Conservation (phyloP, 2,888 invertebrate species). For the Machimus rusticus region DNA sequence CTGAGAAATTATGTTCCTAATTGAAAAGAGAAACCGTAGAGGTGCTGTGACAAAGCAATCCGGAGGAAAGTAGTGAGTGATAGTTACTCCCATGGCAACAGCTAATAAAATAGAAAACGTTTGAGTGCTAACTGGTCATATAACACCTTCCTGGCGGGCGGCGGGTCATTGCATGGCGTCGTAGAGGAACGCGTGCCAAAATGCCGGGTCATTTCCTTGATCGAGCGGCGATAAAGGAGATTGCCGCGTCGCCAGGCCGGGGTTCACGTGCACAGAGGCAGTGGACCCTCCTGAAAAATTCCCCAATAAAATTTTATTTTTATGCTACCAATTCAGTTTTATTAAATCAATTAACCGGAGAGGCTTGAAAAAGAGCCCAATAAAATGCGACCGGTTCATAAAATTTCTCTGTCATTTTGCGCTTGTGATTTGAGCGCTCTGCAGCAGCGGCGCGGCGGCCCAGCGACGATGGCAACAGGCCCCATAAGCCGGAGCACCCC, state of each 20-base stretch:
- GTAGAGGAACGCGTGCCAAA: constrained; percentile 15
- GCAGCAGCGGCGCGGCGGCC: not conserved
- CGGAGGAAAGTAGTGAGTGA: not conserved
- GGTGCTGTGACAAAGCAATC: not conserved
- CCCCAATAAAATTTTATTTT: constrained; percentile 40
- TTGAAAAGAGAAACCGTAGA: not conserved
- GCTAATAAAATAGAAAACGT: not conserved
- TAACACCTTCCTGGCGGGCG: not conserved
- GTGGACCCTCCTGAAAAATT: constrained; percentile 19
- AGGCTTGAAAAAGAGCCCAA: constrained; percentile 38
- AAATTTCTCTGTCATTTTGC: constrained; percentile 23
- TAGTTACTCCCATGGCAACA: not conserved
- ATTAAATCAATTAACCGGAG: constrained; percentile 42
- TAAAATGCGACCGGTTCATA: constrained; percentile 40
- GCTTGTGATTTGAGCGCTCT: not conserved
- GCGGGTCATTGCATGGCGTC: not conserved
- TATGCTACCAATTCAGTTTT: constrained; percentile 39
- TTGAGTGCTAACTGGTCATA: not conserved
- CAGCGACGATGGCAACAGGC: not conserved
- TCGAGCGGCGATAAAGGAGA: constrained; percentile 6
- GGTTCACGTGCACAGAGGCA: not conserved
- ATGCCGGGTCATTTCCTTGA: constrained; percentile 11
- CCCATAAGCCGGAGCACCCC: not conserved
- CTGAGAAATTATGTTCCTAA: not conserved
- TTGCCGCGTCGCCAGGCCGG: not conserved